Evolutionary conservation across 2,888 invertebrate species (phyloP), one percentile per base, ranked within the genome.

Genomic region (Himalopsyche tibetana): DNA sequence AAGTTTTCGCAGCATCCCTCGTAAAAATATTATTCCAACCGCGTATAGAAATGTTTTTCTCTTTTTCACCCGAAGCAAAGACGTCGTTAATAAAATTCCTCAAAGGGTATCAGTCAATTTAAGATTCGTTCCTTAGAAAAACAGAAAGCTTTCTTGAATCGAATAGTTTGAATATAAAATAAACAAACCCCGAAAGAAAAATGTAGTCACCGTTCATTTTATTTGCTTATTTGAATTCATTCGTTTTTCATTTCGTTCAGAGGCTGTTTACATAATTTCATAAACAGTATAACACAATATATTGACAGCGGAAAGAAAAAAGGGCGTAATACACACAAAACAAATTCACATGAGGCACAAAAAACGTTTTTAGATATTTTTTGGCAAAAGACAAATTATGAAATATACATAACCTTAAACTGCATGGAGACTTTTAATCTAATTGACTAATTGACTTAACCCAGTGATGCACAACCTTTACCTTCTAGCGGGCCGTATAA

Each of bases 91-190:
- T 63, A 63, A 63, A 19, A 63, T 19, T 28, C 28, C 63, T 63
- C 19, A 63, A 63, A 63, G 63, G 63, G 63, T 63, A 63, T 63
- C 63, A 63, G 63, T 63, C 63, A 19, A 63, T 63, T 56, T 63
- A 19, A 63, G 63, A 63, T 63, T 63, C 63, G 63, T 63, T 19
- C 19, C 63, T 63, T 19, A 63, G 63, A 19, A 63, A 63, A 63
- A 63, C 63, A 63, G 19, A 63, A 63, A 63, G 63, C 63, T 63
- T 63, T 63, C 63, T 63, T 11, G 63, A 8, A 63, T 63, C 28
- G 63, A 63, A 63, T 63, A 19, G 63, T 63, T 63, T 63, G 84
- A 79, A 79, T 85, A 82, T 85, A 79, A 40, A 85, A 85, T 51
- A 69, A 55, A 11, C 5, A 80, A 3, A 63, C 38, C n/a, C 36